Conservation (phyloP, 2,113 vertebrate species). For the Zosterops pallidus region DNA sequence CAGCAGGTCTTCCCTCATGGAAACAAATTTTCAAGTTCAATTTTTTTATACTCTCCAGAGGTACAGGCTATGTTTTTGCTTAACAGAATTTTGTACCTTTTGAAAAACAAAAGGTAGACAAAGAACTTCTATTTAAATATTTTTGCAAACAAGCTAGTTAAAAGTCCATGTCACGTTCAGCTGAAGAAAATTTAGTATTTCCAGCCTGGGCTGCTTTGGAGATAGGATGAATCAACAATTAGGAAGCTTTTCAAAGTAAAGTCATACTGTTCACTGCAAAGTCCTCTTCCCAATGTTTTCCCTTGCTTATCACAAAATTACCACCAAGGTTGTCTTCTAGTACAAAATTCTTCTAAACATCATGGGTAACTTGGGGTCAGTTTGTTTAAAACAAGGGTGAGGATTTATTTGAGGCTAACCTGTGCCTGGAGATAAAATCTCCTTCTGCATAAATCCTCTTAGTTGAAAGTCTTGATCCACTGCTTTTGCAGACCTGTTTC, state of each 20-base stretch:
- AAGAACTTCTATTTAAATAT: neutral
- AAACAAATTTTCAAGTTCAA: neutral
- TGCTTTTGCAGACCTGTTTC: neutral
- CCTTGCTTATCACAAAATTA: neutral
- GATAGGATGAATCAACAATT: neutral
- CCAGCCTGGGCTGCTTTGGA: neutral
- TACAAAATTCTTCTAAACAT: neutral
- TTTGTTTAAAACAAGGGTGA: slow-evolving; percentile 22
- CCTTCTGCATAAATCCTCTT: neutral
- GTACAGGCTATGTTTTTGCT: neutral
- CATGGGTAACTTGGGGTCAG: neutral
- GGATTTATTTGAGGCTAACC: neutral
- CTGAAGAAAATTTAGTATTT: neutral
- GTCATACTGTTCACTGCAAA: neutral
- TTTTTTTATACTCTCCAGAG: neutral
- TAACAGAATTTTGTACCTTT: neutral
- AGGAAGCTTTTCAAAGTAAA: neutral
- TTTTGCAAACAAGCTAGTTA: neutral
- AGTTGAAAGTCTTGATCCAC: neutral
- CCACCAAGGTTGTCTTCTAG: neutral
- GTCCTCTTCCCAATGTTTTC: neutral
- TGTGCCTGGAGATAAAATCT: slow-evolving; percentile 28
- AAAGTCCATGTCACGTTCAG: accelerated
- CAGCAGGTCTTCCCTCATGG: neutral
- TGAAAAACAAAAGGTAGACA: neutral